Evolutionary conservation across 2,113 vertebrate species (phyloP).

Genomic region (Archilochus colubris): DNA sequence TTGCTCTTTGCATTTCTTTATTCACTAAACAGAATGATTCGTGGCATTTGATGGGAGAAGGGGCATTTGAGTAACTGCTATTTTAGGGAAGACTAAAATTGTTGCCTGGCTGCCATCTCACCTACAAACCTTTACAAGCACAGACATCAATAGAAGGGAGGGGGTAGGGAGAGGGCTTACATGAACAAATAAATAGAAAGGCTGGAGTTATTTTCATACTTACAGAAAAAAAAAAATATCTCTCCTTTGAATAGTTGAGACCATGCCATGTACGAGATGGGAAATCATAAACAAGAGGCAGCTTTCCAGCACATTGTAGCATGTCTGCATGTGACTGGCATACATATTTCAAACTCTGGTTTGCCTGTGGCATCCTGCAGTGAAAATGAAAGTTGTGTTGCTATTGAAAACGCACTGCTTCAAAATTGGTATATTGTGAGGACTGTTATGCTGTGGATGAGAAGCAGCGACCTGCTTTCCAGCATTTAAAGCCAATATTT

Average conservation of each 20-base stretch:
- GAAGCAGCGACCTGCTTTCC: conserved; percentile 51
- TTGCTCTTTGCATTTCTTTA: neutral
- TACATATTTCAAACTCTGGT: conserved; percentile 62
- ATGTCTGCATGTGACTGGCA: conserved; percentile 68
- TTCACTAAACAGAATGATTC: neutral
- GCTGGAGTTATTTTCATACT: conserved; percentile 2
- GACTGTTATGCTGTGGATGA: conserved; percentile 16
- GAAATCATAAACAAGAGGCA: conserved; percentile 52
- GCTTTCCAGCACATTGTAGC: conserved; percentile 62
- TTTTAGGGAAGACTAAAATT: neutral
- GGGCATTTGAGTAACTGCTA: neutral
- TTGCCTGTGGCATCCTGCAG: conserved; percentile 66
- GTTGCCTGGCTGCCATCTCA: fast-evolving
- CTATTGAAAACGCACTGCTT: conserved; percentile 45
- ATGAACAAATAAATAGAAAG: neutral
- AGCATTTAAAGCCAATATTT: conserved; percentile 1
- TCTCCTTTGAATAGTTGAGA: conserved; percentile 27
- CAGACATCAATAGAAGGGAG: neutral
- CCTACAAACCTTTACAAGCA: neutral
- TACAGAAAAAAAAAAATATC: conserved; percentile 4
- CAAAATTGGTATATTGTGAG: conserved; percentile 45
- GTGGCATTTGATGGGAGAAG: neutral
- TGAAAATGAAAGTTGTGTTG: conserved; percentile 69
- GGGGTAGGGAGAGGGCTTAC: neutral
- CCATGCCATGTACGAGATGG: neutral